These are phyloP conservation scores for Sebastes vulpes DNA, from an alignment of 2,797 vertebrate genomes.

Conservation along the genomic window DNA sequence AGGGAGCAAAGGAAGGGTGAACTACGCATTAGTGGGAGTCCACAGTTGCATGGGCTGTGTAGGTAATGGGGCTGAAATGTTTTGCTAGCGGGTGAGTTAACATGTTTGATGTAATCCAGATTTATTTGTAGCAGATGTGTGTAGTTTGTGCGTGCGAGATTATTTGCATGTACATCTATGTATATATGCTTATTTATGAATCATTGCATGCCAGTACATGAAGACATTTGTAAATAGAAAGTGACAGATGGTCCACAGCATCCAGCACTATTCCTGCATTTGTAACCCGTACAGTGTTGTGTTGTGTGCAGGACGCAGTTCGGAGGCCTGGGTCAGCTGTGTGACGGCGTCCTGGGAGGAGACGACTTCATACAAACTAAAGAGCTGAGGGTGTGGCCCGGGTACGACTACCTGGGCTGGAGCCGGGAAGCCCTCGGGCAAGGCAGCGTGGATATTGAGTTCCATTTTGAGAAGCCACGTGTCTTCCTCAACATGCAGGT, in stretches of 20 bases:
- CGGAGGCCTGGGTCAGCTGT: slow-evolving; percentile 93
- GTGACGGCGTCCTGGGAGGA: slow-evolving; percentile 91
- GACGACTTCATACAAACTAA: slow-evolving; percentile 92
- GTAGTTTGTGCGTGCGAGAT: neutral
- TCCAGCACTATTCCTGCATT: slow-evolving; percentile 6
- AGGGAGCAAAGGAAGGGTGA: slow-evolving; percentile 37
- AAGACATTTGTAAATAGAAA: slow-evolving; percentile 4
- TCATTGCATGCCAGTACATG: neutral
- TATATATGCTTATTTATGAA: neutral
- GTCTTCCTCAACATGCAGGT: slow-evolving; percentile 88
- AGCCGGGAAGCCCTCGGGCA: slow-evolving; percentile 85
- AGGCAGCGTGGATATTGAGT: slow-evolving; percentile 92
- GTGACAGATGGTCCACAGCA: neutral
- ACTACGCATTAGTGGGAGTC: slow-evolving; percentile 19
- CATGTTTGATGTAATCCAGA: slow-evolving; percentile 80
- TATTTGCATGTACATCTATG: slow-evolving; percentile 7
- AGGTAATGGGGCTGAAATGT: slow-evolving; percentile 84
- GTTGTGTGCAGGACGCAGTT: slow-evolving; percentile 88
- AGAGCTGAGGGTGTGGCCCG: slow-evolving; percentile 94
- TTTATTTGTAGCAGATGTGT: slow-evolving; percentile 58
- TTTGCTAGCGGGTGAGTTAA: slow-evolving; percentile 79
- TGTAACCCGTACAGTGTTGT: neutral
- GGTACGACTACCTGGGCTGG: slow-evolving; percentile 97
- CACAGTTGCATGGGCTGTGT: slow-evolving; percentile 62
- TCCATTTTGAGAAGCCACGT: slow-evolving; percentile 90